Evolutionary conservation across 64 coral and sea anemone species (phyloP).

Genomic region (Porites lutea): DNA sequence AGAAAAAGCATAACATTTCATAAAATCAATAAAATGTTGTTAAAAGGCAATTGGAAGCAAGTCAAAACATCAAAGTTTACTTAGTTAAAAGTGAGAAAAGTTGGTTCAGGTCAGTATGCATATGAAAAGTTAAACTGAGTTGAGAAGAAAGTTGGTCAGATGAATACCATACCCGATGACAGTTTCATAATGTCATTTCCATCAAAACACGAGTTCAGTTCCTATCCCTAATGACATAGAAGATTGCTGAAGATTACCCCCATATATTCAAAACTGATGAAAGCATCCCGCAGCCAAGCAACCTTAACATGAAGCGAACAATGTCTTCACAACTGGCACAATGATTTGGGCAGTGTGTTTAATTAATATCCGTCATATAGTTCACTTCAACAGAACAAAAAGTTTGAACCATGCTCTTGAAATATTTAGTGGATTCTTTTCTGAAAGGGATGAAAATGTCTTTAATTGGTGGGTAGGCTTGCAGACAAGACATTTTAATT

Average conservation of each 20-base stretch:
- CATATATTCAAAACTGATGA: neutral
- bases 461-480: conserved; percentile 3
- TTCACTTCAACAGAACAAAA: neutral
- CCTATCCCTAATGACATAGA: no score
- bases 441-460: neutral
- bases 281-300: neutral
- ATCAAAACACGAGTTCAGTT: no score
- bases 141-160: no score
- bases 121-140: no score
- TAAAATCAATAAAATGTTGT: no score
- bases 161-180: no score
- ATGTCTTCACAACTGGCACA: neutral
- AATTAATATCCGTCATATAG: neutral
- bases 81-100: no score
- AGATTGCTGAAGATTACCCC: neutral
- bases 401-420: neutral
- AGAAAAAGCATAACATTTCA: no score
- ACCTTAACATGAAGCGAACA: neutral
- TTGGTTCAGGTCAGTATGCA: no score
- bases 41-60: no score
- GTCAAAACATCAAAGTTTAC: no score
- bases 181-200: neutral
- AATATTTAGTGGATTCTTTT: conserved; percentile 9
- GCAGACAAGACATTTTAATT: conserved; percentile 1
- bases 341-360: neutral